These are phyloP conservation scores for Nymphalis urticae DNA, from an alignment of 2,888 invertebrate species.

Conservation along the genomic window DNA sequence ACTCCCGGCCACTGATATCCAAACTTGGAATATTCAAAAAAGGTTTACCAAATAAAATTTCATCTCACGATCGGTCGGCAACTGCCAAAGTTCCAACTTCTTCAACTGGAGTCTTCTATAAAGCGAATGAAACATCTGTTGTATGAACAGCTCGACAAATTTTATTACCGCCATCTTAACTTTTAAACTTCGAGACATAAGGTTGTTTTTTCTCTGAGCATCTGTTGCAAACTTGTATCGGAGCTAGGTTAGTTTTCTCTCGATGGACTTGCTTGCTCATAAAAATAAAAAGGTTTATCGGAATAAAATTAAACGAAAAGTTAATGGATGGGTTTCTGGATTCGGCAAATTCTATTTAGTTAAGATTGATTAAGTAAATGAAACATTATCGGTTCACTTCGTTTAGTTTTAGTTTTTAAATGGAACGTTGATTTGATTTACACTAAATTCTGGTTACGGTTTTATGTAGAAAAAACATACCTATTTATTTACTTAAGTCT, in stretches of 20 bases:
- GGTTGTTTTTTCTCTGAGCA: slow-evolving; percentile 19
- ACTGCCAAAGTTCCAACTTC: slow-evolving; percentile 41
- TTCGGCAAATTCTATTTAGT: slow-evolving; percentile 12
- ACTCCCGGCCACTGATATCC: slow-evolving; percentile 44
- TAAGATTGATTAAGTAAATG: slow-evolving; percentile 10
- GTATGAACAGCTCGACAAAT: slow-evolving; percentile 61
- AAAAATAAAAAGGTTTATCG: slow-evolving; percentile 60
- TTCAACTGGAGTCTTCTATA: slow-evolving; percentile 37
- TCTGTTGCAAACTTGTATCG: slow-evolving; percentile 50
- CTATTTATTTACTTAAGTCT: no score
- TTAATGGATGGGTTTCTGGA: slow-evolving; percentile 11
- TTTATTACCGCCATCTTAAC: slow-evolving; percentile 46
- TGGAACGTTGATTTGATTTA: neutral
- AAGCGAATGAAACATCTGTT: slow-evolving; percentile 75
- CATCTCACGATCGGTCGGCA: slow-evolving; percentile 55
- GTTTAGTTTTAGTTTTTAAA: slow-evolving; percentile 1
- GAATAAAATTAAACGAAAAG: slow-evolving; percentile 44
- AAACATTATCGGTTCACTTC: neutral
- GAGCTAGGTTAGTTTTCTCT: slow-evolving; percentile 63
- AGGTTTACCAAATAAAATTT: slow-evolving; percentile 72
- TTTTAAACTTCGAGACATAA: slow-evolving; percentile 39
- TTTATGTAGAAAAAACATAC: neutral
- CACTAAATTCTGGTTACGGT: neutral
- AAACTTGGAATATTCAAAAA: slow-evolving; percentile 67
- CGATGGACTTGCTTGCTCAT: slow-evolving; percentile 62